phyloP scores from a whole-genome alignment of 2,113 vertebrate genomes.

The Cryptotis parvus region DNA sequence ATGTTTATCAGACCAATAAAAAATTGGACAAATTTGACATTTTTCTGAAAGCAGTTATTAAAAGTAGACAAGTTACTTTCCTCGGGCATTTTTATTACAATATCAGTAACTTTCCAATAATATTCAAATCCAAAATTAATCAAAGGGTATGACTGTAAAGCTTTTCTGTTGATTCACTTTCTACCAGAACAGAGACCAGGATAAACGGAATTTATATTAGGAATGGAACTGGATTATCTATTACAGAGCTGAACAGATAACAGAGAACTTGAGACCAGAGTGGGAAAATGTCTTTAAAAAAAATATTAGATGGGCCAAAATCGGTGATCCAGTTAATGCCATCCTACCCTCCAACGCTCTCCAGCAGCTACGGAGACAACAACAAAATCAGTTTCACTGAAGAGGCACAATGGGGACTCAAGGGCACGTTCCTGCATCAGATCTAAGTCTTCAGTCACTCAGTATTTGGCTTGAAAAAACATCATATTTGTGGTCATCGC shows the following conservation, averaged over 20 bases:
- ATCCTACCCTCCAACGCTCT: neutral
- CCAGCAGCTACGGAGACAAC: neutral
- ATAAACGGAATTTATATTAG: neutral
- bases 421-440: rapidly evolving
- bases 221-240: neutral
- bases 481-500: neutral
- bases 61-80: neutral
- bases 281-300: neutral
- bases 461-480: neutral
- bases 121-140: conserved; percentile 55
- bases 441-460: neutral
- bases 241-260: neutral
- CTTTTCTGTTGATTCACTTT: conserved; percentile 15
- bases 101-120: neutral
- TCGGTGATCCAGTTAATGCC: neutral
- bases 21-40: neutral
- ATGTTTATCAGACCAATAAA: neutral
- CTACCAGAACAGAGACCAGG: neutral
- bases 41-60: conserved; percentile 33
- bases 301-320: neutral
- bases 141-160: neutral
- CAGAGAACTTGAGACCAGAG: neutral
- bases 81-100: conserved; percentile 24
- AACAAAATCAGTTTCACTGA: neutral
- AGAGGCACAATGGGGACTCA: neutral